These are phyloP conservation scores for Cyprinodon brontotheroides DNA, from an alignment of 2,113 vertebrate species.

Conservation along the genomic window DNA sequence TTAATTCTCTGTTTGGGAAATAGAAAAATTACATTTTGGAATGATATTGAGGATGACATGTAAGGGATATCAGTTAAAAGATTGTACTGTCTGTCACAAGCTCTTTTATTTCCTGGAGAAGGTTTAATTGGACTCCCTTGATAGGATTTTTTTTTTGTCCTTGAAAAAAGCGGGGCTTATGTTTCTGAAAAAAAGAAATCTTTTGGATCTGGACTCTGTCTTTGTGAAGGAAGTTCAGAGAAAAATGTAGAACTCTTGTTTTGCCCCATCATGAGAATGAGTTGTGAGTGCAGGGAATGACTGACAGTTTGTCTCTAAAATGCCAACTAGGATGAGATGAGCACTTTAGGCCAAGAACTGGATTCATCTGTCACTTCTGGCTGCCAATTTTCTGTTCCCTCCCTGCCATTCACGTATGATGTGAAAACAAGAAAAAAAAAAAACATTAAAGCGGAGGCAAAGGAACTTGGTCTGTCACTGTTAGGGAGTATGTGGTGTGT, in stretches of 20 bases:
- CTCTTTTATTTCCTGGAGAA: neutral
- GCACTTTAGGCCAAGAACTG: slow-evolving; percentile 30
- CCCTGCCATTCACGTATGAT: neutral
- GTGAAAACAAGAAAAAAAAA: neutral
- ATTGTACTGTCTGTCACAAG: slow-evolving; percentile 7
- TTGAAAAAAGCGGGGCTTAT: slow-evolving; percentile 3
- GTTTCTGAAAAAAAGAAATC: neutral
- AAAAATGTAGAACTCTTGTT: slow-evolving; percentile 11
- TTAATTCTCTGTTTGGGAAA: slow-evolving; percentile 1
- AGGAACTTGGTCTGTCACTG: slow-evolving; percentile 31
- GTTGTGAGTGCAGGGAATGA: slow-evolving; percentile 27
- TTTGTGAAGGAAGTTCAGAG: slow-evolving; percentile 12
- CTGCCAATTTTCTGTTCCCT: neutral
- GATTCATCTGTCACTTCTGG: slow-evolving; percentile 46
- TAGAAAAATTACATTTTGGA: neutral
- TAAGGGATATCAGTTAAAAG: neutral
- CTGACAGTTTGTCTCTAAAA: slow-evolving; percentile 43
- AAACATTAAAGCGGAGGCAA: slow-evolving; percentile 33
- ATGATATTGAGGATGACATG: neutral
- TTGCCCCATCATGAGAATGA: slow-evolving; percentile 25
- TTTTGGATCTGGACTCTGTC: neutral
- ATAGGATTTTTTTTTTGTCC: neutral
- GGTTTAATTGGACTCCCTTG: neutral
- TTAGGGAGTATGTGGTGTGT: slow-evolving; percentile 10
- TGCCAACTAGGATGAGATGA: slow-evolving; percentile 25